Evolutionary conservation across 2,888 invertebrate species (phyloP), one percentile per base, ranked within the genome.

Genomic region (Eueremaeus valkanovi): DNA sequence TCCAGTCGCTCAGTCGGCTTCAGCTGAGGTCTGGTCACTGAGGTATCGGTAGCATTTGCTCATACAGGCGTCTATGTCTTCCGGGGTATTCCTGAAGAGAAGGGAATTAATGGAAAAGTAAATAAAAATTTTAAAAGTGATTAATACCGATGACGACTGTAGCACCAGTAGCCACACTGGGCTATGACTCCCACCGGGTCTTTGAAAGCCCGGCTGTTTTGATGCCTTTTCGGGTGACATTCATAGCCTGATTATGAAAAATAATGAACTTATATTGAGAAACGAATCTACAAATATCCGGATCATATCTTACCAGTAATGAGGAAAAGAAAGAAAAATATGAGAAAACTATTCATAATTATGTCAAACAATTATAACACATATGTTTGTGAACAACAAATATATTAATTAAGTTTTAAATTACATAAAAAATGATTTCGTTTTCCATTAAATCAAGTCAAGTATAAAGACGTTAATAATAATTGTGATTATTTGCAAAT

Each of bases 161-260:
- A 61, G 29, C 61, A 61, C 61, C 61, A 61, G n/a, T 29, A 61
- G 1, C 61, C 61, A 18, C 61, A 61, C 31, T 61, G 61, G 11
- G 61, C 27, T 61, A 61, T 61, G 29, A 29, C 6, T 31, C 61
- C 61, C 8, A 61, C 61, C 31, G 61, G 61, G 21, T 61, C 61
- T 61, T 31, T 29, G 31, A 61, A 61, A n/a, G n/a, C n/a, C n/a
- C n/a, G 3, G 61, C 29, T 6, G 1, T 31, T 55, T 24, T n/a
- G n/a, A n/a, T n/a, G n/a, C 36, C 5, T 11, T 36, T 36, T 36
- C 11, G 36, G 6, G 6, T 36, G 5, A 11, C 36, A 36, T 36
- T 36, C 11, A 36, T 11, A 36, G 6, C 36, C 36, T 36, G n/a
- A n/a, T n/a, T n/a, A 8, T 36, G 6, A 36, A 11, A 9, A 51